Evolutionary conservation across 2,113 vertebrate genomes (phyloP), one percentile per base, ranked within the genome.

Genomic region (Mormyrus iriodes): DNA sequence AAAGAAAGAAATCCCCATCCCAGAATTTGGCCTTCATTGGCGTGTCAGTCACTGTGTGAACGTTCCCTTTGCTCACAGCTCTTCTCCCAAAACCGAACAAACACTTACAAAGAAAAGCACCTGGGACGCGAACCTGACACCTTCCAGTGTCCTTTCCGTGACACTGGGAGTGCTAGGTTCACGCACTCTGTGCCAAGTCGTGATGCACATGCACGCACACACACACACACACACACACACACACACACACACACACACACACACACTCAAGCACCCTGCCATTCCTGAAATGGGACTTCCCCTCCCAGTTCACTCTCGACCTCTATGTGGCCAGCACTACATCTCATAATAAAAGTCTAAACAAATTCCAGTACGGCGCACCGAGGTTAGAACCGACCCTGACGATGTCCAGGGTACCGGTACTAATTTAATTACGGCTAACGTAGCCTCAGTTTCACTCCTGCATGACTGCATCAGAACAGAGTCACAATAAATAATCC

Each of bases 401-500:
- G 82, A 84, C 39, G 8, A 52, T 52, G 51, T 48, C 88, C 88
- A 88, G 88, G 48, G 10, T 79, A 52, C 42, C 10, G 8, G 19
- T 1, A 5, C n/a, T 39, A 88, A 79, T 88, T 69, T 82, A 88
- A 88, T 82, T 88, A 49, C 12, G 31, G 31, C 49, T 46, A 49
- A 73, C 31, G 31, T 42, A 35, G 35, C 31, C 73, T 79, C 73
- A 79, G 73, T 79, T 79, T 79, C 17, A 86, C 85, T 51, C 51
- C 17, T n/a, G 44, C 27, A 27, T 76, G 46, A 10, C 73, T 83
- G 24, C 88, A 58, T 55, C 49, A 27, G 48, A 46, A 35, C 88
- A 44, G 46, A 84, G 24, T 42, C 53, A 44, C 73, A 89, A 44
- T 84, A 89, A 83, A 46, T 39, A 58, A 89, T 17, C 76, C 61